These are phyloP conservation scores for Silvanus unidentatus DNA, from an alignment of 2,888 invertebrate species.

Conservation along the genomic window DNA sequence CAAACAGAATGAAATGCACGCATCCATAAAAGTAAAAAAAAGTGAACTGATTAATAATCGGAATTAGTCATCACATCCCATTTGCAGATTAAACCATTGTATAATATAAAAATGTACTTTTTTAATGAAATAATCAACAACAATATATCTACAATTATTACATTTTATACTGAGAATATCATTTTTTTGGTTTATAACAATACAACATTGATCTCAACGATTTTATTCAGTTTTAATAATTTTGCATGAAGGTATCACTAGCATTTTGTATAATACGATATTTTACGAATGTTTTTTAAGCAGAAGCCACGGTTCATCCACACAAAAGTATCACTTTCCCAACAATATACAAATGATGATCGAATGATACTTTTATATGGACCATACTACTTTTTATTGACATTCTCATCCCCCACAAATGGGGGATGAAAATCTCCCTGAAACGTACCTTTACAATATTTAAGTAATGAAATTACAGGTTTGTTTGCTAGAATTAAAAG, in stretches of 20 bases:
- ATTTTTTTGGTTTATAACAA: constrained; percentile 50
- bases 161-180: constrained; percentile 47
- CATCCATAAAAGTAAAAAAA: no score
- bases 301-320: constrained; percentile 33
- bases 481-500: constrained; percentile 24
- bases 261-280: constrained; percentile 36
- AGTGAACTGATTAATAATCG: no score
- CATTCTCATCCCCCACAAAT: no score
- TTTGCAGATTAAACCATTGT: no score
- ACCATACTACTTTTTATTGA: no score
- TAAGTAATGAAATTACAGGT: constrained; percentile 23
- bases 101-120: constrained; percentile 28
- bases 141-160: constrained; percentile 45
- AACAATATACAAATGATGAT: background rate
- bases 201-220: constrained; percentile 67
- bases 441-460: background rate
- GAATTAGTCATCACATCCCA: no score
- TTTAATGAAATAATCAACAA: constrained; percentile 33
- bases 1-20: no score
- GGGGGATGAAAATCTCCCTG: no score
- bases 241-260: constrained; percentile 44
- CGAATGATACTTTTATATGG: background rate
- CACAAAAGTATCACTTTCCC: background rate
- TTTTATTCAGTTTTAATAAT: constrained; percentile 37
- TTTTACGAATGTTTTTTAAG: constrained; percentile 21